Evolutionary conservation across 2,797 vertebrate species (phyloP).

Genomic region (Sebastiscus tertius): DNA sequence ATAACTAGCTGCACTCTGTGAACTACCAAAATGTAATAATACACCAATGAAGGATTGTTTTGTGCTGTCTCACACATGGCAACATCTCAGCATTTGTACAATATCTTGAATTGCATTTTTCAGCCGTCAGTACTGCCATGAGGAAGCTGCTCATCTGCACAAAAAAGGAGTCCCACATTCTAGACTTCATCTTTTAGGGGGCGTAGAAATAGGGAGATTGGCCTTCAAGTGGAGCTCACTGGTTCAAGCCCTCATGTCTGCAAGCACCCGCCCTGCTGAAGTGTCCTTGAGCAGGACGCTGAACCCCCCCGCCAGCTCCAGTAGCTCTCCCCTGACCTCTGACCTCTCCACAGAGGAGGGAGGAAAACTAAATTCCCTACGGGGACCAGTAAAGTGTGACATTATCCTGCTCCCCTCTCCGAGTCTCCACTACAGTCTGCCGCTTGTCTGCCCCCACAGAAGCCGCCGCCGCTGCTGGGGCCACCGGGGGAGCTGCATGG

Average conservation of each 20-base stretch:
- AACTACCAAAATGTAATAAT: slow-evolving; percentile 39
- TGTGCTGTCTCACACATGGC: slow-evolving; percentile 46
- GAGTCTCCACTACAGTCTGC: slow-evolving; percentile 87
- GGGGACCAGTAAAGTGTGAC: slow-evolving; percentile 74
- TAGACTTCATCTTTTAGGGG: slow-evolving; percentile 48
- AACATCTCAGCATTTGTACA: slow-evolving; percentile 35
- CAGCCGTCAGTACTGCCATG: slow-evolving; percentile 52
- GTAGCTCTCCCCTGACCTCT: slow-evolving; percentile 63
- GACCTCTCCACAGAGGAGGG: slow-evolving; percentile 54
- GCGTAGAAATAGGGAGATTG: slow-evolving; percentile 46
- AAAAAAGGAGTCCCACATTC: slow-evolving; percentile 48
- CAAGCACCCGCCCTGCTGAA: slow-evolving; percentile 56
- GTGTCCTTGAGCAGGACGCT: slow-evolving; percentile 51
- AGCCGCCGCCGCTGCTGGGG: slow-evolving; percentile 76
- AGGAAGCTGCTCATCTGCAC: slow-evolving; percentile 63
- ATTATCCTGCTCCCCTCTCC: slow-evolving; percentile 71
- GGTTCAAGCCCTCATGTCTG: slow-evolving; percentile 44
- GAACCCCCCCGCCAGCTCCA: slow-evolving; percentile 40
- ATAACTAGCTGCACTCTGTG: slow-evolving; percentile 53
- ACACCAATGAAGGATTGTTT: slow-evolving; percentile 46
- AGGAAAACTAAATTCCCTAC: slow-evolving; percentile 54
- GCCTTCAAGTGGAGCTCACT: slow-evolving; percentile 31
- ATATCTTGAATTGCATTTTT: slow-evolving; percentile 49
- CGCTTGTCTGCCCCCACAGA: slow-evolving; percentile 90
- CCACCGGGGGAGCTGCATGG: slow-evolving; percentile 67